Conservation (phyloP, 1,140 invertebrate species). For the Zaprionus ghesquierei region DNA sequence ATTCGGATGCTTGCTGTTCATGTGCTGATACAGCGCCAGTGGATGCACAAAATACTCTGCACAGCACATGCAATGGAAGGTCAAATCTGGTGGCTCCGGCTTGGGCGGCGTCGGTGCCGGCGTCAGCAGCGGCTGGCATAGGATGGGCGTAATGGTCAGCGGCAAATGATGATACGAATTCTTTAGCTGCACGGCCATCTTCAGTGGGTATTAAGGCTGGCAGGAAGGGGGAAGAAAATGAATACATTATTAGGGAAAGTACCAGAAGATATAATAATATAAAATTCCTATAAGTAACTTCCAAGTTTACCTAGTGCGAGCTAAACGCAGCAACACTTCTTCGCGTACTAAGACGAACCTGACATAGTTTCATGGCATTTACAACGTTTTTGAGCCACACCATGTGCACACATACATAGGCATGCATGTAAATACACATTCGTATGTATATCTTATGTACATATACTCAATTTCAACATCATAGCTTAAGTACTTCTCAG, state of each 20-base stretch:
- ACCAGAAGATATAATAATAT: no score
- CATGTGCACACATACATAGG: background rate
- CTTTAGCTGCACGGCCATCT: constrained; percentile 69
- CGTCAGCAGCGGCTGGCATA: constrained; percentile 49
- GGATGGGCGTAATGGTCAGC: constrained; percentile 69
- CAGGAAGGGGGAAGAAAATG: background rate
- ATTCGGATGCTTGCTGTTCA: constrained; percentile 70
- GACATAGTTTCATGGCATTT: background rate
- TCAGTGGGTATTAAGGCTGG: constrained; percentile 44
- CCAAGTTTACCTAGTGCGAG: no score
- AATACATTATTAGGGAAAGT: no score
- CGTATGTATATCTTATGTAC: background rate
- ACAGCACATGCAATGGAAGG: constrained; percentile 82
- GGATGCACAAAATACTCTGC: constrained; percentile 73
- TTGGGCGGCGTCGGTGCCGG: constrained; percentile 36
- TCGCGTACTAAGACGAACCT: background rate
- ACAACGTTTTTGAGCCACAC: background rate
- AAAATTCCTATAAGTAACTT: no score
- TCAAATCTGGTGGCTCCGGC: constrained; percentile 69
- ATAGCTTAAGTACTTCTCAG: background rate
- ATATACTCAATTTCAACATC: background rate
- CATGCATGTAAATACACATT: background rate
- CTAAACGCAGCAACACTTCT: background rate
- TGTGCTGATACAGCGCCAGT: constrained; percentile 73
- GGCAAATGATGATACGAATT: constrained; percentile 71